phyloP scores from a whole-genome alignment of 2,888 invertebrate species.

The Operophtera brumata region DNA sequence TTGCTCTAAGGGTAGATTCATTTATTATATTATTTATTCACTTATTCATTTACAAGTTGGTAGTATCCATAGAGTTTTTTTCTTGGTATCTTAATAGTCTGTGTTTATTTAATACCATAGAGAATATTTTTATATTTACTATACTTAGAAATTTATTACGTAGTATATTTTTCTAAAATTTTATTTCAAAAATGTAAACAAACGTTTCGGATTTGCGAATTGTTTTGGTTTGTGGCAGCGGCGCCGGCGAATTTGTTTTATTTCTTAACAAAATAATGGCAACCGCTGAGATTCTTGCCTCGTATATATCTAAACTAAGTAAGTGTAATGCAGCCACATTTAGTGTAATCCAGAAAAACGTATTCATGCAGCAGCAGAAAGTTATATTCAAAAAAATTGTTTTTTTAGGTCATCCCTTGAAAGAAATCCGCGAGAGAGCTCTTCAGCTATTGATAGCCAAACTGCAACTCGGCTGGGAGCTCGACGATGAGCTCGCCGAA shows the following conservation, averaged over 20 bases:
- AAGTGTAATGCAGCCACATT: background rate
- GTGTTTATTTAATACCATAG: no score
- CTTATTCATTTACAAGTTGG: no score
- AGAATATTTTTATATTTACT: no score
- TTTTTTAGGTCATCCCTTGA: slow-evolving; percentile 75
- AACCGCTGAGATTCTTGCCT: slow-evolving; percentile 36
- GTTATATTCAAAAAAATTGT: background rate
- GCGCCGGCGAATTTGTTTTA: background rate
- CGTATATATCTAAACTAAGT: slow-evolving; percentile 59
- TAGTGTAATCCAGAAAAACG: background rate
- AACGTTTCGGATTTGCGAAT: background rate
- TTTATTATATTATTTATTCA: no score
- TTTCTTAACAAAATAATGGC: slow-evolving; percentile 30
- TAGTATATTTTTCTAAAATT: no score
- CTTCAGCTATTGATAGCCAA: slow-evolving; percentile 80
- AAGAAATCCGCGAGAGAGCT: slow-evolving; percentile 81
- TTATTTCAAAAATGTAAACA: background rate
- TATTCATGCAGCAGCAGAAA: background rate
- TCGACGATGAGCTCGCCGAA: slow-evolving; percentile 81
- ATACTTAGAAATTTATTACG: no score
- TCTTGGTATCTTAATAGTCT: no score
- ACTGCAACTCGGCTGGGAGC: slow-evolving; percentile 81
- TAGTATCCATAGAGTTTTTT: no score
- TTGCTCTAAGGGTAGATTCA: no score
- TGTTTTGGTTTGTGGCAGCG: no score